Evolutionary conservation across 2,797 vertebrate genomes (phyloP).

Genomic region (Podargus strigoides): DNA sequence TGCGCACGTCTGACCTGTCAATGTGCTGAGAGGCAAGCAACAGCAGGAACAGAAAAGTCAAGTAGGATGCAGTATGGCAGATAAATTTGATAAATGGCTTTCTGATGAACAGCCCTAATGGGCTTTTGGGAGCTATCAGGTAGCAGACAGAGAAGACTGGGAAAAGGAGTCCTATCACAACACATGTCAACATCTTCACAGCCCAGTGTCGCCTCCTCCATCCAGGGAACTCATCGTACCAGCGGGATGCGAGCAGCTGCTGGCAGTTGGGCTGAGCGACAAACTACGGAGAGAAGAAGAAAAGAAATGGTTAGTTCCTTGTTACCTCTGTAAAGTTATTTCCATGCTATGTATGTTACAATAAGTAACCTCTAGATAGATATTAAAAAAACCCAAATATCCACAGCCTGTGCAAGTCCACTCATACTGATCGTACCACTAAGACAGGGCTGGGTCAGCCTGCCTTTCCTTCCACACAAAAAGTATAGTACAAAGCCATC

Average conservation of each 20-base stretch:
- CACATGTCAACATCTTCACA: slow-evolving; percentile 89
- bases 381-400: not conserved
- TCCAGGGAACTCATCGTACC: slow-evolving; percentile 95
- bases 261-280: slow-evolving; percentile 98
- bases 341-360: not conserved
- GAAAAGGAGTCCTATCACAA: slow-evolving; percentile 92
- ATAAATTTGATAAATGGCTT: slow-evolving; percentile 99
- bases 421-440: not conserved
- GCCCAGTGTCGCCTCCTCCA: slow-evolving; percentile 97
- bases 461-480: not conserved
- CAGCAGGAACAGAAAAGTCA: slow-evolving; percentile 96
- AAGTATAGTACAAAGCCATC: not conserved
- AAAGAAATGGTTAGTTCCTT: slow-evolving; percentile 7
- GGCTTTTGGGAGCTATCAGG: slow-evolving; percentile 91
- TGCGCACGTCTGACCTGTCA: slow-evolving; percentile 73
- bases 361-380: not conserved
- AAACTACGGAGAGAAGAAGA: slow-evolving; percentile 79
- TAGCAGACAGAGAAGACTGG: slow-evolving; percentile 91
- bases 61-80: slow-evolving; percentile 96
- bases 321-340: not conserved
- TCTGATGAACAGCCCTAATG: slow-evolving; percentile 90
- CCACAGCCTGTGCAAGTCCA: not conserved
- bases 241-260: slow-evolving; percentile 93
- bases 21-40: slow-evolving; percentile 93
- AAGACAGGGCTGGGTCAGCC: not conserved